Conservation (phyloP, 2,888 invertebrate species). For the Cryptophagus acutangulus region DNA sequence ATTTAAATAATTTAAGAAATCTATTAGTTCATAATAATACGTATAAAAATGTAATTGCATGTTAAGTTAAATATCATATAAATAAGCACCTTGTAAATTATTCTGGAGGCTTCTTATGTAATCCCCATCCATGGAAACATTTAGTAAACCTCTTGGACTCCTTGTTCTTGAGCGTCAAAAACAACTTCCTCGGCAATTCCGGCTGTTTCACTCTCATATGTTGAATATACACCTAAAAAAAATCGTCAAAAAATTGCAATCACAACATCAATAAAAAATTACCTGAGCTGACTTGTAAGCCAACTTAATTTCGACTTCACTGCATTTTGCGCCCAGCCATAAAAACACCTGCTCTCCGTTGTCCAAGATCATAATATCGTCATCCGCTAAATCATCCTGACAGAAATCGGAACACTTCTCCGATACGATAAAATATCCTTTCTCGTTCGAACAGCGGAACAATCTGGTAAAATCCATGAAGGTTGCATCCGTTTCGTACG, state of each 20-base stretch:
- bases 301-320: conserved; percentile 97
- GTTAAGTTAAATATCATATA: background rate
- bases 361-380: conserved; percentile 99
- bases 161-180: conserved; percentile 92
- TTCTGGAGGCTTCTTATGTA: conserved; percentile 76
- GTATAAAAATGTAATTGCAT: conserved; percentile 1
- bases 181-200: conserved; percentile 82
- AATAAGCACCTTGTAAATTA: conserved; percentile 41
- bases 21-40: no score
- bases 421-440: conserved; percentile 97
- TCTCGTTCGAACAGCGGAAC: conserved; percentile 98
- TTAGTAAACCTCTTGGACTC: conserved; percentile 93
- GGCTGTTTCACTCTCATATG: conserved; percentile 94
- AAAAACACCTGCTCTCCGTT: conserved; percentile 97
- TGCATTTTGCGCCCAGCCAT: conserved; percentile 95
- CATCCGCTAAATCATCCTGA: conserved; percentile 98
- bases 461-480: conserved; percentile 91
- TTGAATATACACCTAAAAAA: conserved; percentile 87
- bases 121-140: conserved; percentile 99
- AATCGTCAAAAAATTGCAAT: background rate
- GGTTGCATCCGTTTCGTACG: conserved; percentile 81
- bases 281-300: conserved; percentile 98
- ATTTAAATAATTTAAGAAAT: conserved; percentile 1
- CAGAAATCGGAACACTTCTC: conserved; percentile 99
- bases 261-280: conserved; percentile 26